These are phyloP conservation scores for Merluccius polli DNA, from an alignment of 2,797 vertebrate species.

Conservation along the genomic window DNA sequence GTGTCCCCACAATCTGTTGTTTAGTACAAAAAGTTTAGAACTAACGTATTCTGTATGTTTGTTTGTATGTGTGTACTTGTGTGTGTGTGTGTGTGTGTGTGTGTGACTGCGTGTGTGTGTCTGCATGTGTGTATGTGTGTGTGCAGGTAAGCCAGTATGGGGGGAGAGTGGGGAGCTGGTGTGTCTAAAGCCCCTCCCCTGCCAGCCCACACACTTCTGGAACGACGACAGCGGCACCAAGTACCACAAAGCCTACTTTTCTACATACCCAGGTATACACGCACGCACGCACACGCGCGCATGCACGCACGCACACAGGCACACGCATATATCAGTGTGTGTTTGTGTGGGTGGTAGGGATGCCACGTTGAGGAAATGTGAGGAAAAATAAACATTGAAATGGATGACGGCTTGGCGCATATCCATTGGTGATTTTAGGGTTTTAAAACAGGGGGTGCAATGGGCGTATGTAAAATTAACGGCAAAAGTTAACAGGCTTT, in stretches of 20 bases:
- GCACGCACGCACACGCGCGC: slow-evolving; percentile 6
- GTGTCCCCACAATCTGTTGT: too few species aligned
- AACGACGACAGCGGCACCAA: slow-evolving; percentile 90
- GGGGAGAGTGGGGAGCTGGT: slow-evolving; percentile 94
- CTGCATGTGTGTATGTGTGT: slow-evolving; percentile 29
- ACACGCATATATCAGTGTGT: neutral
- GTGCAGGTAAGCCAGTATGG: slow-evolving; percentile 86
- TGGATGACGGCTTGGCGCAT: too few species aligned
- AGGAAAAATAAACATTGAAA: too few species aligned
- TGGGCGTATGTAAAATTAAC: too few species aligned
- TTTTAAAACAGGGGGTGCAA: too few species aligned
- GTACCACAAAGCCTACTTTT: slow-evolving; percentile 95
- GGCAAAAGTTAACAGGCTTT: too few species aligned
- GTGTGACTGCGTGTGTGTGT: slow-evolving; percentile 12
- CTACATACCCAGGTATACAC: slow-evolving; percentile 81
- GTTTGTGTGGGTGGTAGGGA: too few species aligned
- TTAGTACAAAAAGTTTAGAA: too few species aligned
- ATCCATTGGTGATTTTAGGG: too few species aligned
- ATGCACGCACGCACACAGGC: slow-evolving; percentile 4
- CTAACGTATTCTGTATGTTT: slow-evolving; percentile 1
- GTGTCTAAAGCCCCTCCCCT: slow-evolving; percentile 90
- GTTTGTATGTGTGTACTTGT: neutral
- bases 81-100: slow-evolving; percentile 8
- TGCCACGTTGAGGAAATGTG: too few species aligned
- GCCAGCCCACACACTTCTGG: slow-evolving; percentile 97